phyloP scores from a whole-genome alignment of 2,888 invertebrate genomes.

The Steinernema hermaphroditum region DNA sequence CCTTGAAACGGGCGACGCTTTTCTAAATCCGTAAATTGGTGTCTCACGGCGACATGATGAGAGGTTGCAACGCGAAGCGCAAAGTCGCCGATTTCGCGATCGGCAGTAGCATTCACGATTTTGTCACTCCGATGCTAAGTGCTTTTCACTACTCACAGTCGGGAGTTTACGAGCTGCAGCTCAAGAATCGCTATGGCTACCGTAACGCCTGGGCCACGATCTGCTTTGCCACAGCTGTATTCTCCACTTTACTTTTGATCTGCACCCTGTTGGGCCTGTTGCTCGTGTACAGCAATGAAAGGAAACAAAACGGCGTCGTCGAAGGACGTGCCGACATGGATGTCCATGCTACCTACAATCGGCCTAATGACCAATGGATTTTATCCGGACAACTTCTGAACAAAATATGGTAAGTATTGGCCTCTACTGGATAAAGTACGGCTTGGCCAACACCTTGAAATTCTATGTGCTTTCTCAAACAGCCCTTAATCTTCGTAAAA shows the following conservation, averaged over 20 bases:
- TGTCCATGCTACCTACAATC: background rate
- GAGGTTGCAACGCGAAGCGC: slow-evolving; percentile 24
- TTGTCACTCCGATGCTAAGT: slow-evolving; percentile 1
- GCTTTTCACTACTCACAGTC: slow-evolving; percentile 26
- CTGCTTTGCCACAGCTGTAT: slow-evolving; percentile 13
- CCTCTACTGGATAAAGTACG: too few relatives aligned
- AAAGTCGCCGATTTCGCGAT: slow-evolving; percentile 1
- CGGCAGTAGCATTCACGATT: background rate
- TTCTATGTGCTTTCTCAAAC: too few relatives aligned
- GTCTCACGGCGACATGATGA: slow-evolving; percentile 3
- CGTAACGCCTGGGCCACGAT: slow-evolving; percentile 20
- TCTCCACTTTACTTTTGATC: background rate
- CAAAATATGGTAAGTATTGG: background rate
- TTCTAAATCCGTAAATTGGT: slow-evolving; percentile 16
- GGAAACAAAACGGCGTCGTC: too few relatives aligned
- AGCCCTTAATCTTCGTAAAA: too few relatives aligned
- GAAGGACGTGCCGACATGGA: background rate
- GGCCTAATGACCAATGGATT: slow-evolving; percentile 8
- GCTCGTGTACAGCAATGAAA: background rate
- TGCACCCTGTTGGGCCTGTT: slow-evolving; percentile 10
- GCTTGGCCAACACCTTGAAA: too few relatives aligned
- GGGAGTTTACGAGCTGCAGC: slow-evolving; percentile 16
- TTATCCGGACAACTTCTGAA: background rate
- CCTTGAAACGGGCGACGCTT: slow-evolving; percentile 27
- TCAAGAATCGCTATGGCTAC: slow-evolving; percentile 21